These are phyloP conservation scores for Drosophila nigritarsus DNA, from an alignment of 2,888 invertebrate species.

Conservation along the genomic window DNA sequence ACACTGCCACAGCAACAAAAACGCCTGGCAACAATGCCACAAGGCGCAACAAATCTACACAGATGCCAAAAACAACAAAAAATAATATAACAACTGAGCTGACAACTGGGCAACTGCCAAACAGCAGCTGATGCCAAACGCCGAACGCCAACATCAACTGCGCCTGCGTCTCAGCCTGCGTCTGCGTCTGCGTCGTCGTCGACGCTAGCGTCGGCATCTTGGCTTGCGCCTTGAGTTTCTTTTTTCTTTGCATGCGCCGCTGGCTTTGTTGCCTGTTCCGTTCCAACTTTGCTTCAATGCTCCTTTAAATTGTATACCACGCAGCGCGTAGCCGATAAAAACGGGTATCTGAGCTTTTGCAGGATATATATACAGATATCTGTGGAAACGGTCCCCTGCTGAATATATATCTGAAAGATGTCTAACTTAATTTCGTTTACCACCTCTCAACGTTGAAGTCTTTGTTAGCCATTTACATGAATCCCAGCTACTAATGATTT, in stretches of 20 bases:
- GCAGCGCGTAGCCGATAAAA: not conserved
- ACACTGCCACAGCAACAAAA: constrained; percentile 17
- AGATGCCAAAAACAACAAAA: constrained; percentile 27
- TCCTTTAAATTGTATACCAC: constrained; percentile 42
- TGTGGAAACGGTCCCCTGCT: not conserved
- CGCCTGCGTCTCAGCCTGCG: constrained; percentile 26
- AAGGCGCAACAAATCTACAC: constrained; percentile 50
- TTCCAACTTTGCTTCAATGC: constrained; percentile 21
- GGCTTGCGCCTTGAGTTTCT: constrained; percentile 33
- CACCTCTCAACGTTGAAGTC: not conserved
- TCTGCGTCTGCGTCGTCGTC: constrained; percentile 15
- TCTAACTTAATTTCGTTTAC: not conserved
- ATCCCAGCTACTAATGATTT: not conserved
- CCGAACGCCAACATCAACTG: constrained; percentile 33
- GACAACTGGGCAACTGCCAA: constrained; percentile 58
- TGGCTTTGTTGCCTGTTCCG: constrained; percentile 28
- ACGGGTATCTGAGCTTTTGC: not conserved
- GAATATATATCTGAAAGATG: not conserved
- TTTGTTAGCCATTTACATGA: not conserved
- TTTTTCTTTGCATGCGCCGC: constrained; percentile 40
- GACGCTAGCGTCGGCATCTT: constrained; percentile 22
- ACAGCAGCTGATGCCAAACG: constrained; percentile 51
- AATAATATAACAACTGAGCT: constrained; percentile 31
- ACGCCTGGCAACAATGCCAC: constrained; percentile 57
- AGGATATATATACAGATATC: constrained; percentile 6